phyloP scores from a whole-genome alignment of 1,140 invertebrate species.

The Papilio xuthus region DNA sequence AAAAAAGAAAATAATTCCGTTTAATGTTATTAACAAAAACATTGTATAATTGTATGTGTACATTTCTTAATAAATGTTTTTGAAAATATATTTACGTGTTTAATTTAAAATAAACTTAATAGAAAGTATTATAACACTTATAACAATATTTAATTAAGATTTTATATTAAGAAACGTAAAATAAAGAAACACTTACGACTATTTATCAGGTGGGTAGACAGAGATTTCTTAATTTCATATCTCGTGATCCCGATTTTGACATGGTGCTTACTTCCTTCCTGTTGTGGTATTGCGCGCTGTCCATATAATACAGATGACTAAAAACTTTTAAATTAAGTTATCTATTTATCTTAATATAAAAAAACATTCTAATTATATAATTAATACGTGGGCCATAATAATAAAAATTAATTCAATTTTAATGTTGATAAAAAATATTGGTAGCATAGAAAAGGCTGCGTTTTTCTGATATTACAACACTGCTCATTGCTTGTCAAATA shows the following conservation, averaged over 20 bases:
- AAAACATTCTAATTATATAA: no score
- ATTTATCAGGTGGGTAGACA: not conserved
- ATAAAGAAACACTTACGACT: not conserved
- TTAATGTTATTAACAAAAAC: not conserved
- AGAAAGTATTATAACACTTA: not conserved
- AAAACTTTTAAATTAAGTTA: not conserved
- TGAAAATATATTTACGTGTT: not conserved
- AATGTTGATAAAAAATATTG: no score
- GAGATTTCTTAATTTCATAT: not conserved
- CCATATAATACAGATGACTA: not conserved
- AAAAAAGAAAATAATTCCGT: not conserved
- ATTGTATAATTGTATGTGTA: not conserved
- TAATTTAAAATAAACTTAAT: not conserved
- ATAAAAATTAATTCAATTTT: no score
- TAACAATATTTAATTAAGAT: not conserved
- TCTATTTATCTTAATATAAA: no score
- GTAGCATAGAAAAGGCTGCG: not conserved
- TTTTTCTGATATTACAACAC: not conserved
- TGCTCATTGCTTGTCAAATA: not conserved
- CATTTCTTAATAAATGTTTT: not conserved
- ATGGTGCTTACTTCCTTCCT: no score
- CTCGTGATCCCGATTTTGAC: not conserved
- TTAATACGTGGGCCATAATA: no score
- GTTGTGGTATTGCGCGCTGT: not conserved
- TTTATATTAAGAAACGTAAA: not conserved